Percentiles rank a stretch among this genome's conserved stretches.
Evolutionary conservation across 2,113 vertebrate genomes (phyloP).

Genomic region (Burhinus bistriatus): DNA sequence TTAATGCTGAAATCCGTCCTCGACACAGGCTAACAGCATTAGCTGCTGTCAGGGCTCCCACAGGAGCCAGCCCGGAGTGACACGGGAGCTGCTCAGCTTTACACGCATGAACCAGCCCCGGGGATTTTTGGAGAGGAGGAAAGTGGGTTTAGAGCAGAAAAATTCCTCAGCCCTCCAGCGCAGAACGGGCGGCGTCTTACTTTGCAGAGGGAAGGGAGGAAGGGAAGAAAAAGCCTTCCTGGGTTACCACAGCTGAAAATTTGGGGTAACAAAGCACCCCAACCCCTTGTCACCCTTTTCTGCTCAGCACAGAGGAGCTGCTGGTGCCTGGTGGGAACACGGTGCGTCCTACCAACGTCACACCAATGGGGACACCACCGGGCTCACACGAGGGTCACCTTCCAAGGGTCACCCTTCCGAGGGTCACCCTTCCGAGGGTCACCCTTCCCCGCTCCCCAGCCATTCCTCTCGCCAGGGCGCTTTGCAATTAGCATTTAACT

Average conservation of each 20-base stretch:
- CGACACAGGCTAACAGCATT: constrained; percentile 38
- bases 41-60: constrained; percentile 38
- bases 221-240: background rate
- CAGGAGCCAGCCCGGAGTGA: background rate
- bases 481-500: background rate
- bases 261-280: fast-evolving
- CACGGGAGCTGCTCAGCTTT: background rate
- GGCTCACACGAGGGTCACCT: background rate
- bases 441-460: background rate
- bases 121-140: constrained; percentile 12
- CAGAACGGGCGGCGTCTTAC: fast-evolving
- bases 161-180: background rate
- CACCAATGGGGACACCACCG: fast-evolving
- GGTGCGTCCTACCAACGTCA: fast-evolving
- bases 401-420: background rate
- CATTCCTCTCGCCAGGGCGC: fast-evolving
- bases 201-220: background rate
- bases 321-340: fast-evolving
- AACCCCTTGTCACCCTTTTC: fast-evolving
- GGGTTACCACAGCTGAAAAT: background rate
- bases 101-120: background rate
- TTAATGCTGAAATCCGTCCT: background rate
- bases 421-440: background rate
- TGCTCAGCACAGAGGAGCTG: background rate
- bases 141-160: background rate